These are phyloP conservation scores for Xiphophorus couchianus DNA, from an alignment of 2,113 vertebrate species.

Conservation along the genomic window DNA sequence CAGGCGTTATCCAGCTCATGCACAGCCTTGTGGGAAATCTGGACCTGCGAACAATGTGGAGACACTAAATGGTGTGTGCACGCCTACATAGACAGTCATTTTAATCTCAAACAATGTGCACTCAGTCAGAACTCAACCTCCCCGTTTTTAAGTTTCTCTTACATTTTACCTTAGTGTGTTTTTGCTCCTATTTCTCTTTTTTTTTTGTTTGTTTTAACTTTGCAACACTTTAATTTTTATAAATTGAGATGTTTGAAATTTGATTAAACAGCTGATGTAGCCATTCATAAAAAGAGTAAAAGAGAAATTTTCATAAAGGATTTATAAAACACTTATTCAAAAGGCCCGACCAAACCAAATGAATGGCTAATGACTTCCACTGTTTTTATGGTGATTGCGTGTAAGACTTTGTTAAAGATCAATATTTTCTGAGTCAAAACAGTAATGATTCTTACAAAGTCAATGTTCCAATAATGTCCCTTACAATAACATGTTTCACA, in stretches of 20 bases:
- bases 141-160: slow-evolving; percentile 38
- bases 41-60: slow-evolving; percentile 45
- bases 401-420: too few species aligned
- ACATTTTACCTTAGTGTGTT: slow-evolving; percentile 3
- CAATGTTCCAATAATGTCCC: too few species aligned
- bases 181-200: background rate
- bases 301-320: background rate
- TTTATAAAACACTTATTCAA: background rate
- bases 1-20: slow-evolving; percentile 57
- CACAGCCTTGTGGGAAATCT: slow-evolving; percentile 71
- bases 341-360: background rate
- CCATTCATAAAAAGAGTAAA: background rate
- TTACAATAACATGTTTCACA: too few species aligned
- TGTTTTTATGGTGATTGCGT: background rate
- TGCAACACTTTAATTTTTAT: background rate
- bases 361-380: background rate
- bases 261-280: background rate
- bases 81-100: slow-evolving; percentile 17
- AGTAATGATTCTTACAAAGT: too few species aligned
- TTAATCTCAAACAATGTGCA: slow-evolving; percentile 13
- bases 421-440: too few species aligned
- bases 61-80: slow-evolving; percentile 47
- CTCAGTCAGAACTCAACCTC: slow-evolving; percentile 26
- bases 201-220: too few species aligned
- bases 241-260: background rate